phyloP scores from a whole-genome alignment of 2,888 invertebrate genomes.

The Cryptophagus acutangulus region DNA sequence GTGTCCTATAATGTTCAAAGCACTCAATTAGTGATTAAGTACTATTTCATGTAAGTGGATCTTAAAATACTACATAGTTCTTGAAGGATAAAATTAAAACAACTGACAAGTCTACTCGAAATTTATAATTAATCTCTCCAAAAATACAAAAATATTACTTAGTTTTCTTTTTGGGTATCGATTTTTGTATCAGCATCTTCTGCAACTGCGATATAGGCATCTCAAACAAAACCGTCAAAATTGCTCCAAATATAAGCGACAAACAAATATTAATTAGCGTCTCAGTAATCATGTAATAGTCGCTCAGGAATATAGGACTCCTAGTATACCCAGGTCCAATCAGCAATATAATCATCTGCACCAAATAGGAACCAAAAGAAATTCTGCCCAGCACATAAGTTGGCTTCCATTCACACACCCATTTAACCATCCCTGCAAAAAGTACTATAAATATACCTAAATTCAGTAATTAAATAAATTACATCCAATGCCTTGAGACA shows the following conservation, averaged over 20 bases:
- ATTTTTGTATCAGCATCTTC: no score
- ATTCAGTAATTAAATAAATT: conserved; percentile 5
- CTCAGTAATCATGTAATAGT: conserved; percentile 10
- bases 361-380: conserved; percentile 27
- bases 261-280: background rate
- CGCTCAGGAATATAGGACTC: conserved; percentile 15
- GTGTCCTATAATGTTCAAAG: no score
- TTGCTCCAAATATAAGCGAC: background rate
- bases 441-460: background rate
- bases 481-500: conserved; percentile 15
- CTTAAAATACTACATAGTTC: no score
- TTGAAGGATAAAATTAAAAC: no score
- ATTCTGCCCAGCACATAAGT: conserved; percentile 27
- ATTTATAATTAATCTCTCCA: no score
- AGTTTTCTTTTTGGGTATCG: no score
- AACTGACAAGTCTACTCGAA: no score
- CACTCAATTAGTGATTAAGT: no score
- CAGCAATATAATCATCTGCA: conserved; percentile 23
- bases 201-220: background rate
- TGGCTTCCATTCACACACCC: conserved; percentile 20
- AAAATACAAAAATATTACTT: no score
- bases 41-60: no score
- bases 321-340: conserved; percentile 14
- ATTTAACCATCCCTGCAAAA: conserved; percentile 15
- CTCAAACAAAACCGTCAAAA: background rate